Base-by-base conservation (phyloP, 2,888 invertebrate species). In the Caenorhabditis japonica region DNA sequence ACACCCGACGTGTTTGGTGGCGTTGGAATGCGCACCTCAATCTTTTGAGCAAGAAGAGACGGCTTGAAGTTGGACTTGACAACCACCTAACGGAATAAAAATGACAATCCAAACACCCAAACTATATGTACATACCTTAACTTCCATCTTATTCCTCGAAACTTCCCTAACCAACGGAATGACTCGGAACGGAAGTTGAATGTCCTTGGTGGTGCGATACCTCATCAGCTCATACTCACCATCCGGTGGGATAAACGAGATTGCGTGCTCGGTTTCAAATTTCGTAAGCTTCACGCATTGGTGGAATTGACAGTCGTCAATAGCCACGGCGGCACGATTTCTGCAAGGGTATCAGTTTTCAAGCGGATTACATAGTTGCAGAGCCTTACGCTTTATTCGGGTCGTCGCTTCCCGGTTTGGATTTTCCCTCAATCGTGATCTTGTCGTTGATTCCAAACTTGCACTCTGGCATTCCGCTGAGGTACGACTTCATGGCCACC, bases 201-300 rank as follows among this genome's bases (percentile, higher is more conserved):
- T 99, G 90, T 99, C 99, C 90, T 99, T 99, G 21, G 99, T 99
- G 60, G 97, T 99, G 75, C 99, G 93, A 90, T 99, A 99, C 89
- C 94, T 93, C 99, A 99, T 99, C 33, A 99, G 92, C 89, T 99
- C 99, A 88, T 97, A 99, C 91, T 99, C 99, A 47, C 99, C 99
- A 89, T 99, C 99, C 0, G 99, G 99, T 70, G 99, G 99, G 88
- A 99, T 99, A 90, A 99, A 99, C 83, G 96, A 96, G 88, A 99
- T 99, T 88, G 97, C 96, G 91, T 99, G 99, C 89, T 99, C 99
- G 0, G 97, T 97, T 91, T 99, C 99, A 89, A 99, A 99, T 91
- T 99, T 99, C 89, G 95, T 96, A 68, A 99, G 91, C 89, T 99
- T 99, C 52, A 99, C 99, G 88, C 99, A 99, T 90, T 99, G 99